Percentiles rank a stretch among this genome's conserved stretches.
phyloP scores from a whole-genome alignment of 2,888 invertebrate genomes.

The Halocaridina rubra region DNA sequence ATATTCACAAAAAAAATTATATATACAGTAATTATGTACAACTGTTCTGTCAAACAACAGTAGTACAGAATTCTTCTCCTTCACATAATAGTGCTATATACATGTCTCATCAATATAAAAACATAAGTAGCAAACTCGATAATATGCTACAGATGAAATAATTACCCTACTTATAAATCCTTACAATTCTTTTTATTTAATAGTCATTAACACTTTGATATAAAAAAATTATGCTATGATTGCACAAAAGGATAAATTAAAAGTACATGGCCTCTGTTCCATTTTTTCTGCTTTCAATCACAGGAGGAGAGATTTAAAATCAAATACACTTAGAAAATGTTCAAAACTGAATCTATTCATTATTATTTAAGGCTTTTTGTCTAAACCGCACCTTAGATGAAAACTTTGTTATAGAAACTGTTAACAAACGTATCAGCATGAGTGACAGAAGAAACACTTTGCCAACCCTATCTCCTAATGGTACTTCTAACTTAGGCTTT shows the following conservation, averaged over 20 bases:
- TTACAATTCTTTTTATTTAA: background rate
- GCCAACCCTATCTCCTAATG: no score
- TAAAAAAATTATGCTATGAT: constrained; percentile 43
- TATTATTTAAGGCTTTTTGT: constrained; percentile 1
- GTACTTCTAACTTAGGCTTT: no score
- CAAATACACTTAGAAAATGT: constrained; percentile 15
- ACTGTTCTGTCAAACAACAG: constrained; percentile 2
- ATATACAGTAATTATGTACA: constrained; percentile 43
- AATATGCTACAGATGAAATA: no score
- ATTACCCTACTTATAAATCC: constrained; percentile 9
- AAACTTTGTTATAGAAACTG: background rate
- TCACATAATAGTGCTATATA: constrained; percentile 47
- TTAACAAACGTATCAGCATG: background rate
- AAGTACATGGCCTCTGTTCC: constrained; percentile 28
- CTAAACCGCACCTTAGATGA: background rate
- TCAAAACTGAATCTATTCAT: no score
- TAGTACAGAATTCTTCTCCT: constrained; percentile 7
- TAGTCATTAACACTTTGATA: background rate
- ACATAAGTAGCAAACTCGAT: constrained; percentile 40
- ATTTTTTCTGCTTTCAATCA: constrained; percentile 22
- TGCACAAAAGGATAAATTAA: constrained; percentile 46
- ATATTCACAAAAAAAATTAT: constrained; percentile 51
- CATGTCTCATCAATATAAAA: constrained; percentile 49
- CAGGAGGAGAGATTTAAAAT: constrained; percentile 1
- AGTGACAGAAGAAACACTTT: no score